Base-by-base conservation (phyloP, 1,140 invertebrate species). In the Leptinotarsa undecemlineata region DNA sequence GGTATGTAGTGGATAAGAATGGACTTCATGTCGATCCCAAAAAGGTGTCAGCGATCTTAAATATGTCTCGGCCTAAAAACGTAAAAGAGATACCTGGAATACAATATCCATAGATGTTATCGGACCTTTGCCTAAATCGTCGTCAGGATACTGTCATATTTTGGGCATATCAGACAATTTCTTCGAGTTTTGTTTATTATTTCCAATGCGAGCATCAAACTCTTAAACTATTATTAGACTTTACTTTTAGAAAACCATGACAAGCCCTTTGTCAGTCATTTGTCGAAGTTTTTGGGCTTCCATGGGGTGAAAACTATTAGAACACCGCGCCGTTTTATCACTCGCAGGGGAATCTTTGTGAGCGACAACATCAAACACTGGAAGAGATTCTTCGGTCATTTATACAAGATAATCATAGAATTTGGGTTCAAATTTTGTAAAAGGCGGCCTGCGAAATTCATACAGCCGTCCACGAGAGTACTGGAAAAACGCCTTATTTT, bases 1-100 rank as follows among this genome's bases (percentile, higher is more conserved):
- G 85, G n/a, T 84, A 82, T 74, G 33, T 82, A 48, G 77, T 87
- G n/a, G 72, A 76, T 64, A 48, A 63, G 3, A 62, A 78, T 3
- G 85, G 84, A 19, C 77, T 86, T 6, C 26, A 77, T 17, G 47
- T 63, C 8, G 69, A 72, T 42, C 69, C 73, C 11, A 61, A 75
- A 5, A 75, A 72, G 48, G 74, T 77, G 3, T 23, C 15, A 1
- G 74, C 71, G 21, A 85, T 88, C 6, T 57, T 51, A 13, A 51
- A 70, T 48, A 1, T 51, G 15, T 19, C 48, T 20, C 17, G 14
- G 13, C 42, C 68, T n/a, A 51, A 70, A 23, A 57, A 70, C 14
- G 48, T 51, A 4, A 48, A 33, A 15, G 19, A 70, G 23, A 17
- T 70, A 19, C 42, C 13, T 73, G 72, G 72, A 19, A 68, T 19